A percentile compares a stretch with the other conserved stretches of the same genome.
These are phyloP conservation scores for Antheraea mylitta DNA, from an alignment of 1,140 invertebrate genomes.

Conservation along the genomic window DNA sequence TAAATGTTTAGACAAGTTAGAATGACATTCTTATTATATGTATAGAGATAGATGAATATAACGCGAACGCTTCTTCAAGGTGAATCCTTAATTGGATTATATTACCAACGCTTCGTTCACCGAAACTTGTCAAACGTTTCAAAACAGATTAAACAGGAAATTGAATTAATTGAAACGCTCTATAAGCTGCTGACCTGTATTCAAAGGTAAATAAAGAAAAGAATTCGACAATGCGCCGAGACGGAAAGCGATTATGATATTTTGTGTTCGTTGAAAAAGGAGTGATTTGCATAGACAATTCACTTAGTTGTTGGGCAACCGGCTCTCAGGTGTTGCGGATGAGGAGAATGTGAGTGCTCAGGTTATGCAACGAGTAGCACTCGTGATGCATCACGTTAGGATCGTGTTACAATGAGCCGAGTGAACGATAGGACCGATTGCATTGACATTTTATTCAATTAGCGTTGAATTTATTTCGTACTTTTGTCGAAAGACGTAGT, in stretches of 20 bases:
- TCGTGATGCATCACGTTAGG: constrained; percentile 21
- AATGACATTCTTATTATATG: no score
- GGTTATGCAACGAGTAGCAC: constrained; percentile 18
- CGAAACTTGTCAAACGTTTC: no score
- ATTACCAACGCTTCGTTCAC: no score
- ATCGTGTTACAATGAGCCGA: constrained; percentile 5
- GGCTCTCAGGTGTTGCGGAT: constrained; percentile 17
- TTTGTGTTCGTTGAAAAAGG: constrained; percentile 13
- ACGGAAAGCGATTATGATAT: constrained; percentile 4
- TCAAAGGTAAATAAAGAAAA: not conserved
- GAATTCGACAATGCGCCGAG: not conserved
- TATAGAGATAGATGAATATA: no score
- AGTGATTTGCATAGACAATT: constrained; percentile 25
- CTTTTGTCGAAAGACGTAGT: not conserved
- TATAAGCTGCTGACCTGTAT: no score
- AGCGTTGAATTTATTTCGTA: not conserved
- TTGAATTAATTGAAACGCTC: no score
- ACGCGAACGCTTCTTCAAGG: no score
- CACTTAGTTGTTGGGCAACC: constrained; percentile 19
- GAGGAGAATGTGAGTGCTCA: constrained; percentile 16
- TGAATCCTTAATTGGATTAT: no score
- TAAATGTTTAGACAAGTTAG: no score
- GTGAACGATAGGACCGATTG: not conserved
- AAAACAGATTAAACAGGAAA: no score
- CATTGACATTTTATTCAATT: not conserved